Conservation (phyloP, 1,140 invertebrate genomes). For the Drosophila paulistorum region DNA sequence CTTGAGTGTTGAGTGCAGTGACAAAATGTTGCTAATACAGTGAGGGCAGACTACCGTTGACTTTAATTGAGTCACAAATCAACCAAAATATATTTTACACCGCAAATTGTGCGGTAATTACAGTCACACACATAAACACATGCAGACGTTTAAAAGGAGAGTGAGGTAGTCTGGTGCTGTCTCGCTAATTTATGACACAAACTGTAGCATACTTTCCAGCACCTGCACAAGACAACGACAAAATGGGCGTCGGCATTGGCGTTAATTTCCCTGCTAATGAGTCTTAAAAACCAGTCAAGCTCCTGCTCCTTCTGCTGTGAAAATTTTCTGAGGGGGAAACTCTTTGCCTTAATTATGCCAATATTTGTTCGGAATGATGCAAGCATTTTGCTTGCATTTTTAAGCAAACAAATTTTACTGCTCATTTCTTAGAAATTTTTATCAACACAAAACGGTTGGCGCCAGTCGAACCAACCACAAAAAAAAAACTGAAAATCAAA, state of each 20-base stretch:
- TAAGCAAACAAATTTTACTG: conserved; percentile 14
- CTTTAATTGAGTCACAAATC: conserved; percentile 83
- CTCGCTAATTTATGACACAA: conserved; percentile 71
- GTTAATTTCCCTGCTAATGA: conserved; percentile 77
- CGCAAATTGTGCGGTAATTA: conserved; percentile 74
- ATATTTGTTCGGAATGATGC: conserved; percentile 34
- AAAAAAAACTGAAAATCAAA: conserved; percentile 3
- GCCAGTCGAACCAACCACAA: conserved; percentile 44
- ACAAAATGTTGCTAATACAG: conserved; percentile 53
- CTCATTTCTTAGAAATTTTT: conserved; percentile 22
- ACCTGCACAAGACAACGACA: conserved; percentile 59
- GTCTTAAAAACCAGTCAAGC: conserved; percentile 60
- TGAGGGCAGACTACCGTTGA: conserved; percentile 64
- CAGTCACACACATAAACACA: conserved; percentile 33
- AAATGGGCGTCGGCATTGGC: conserved; percentile 47
- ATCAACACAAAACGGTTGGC: conserved; percentile 53
- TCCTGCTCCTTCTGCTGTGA: too few relatives aligned
- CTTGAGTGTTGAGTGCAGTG: conserved; percentile 66
- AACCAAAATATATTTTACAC: conserved; percentile 80
- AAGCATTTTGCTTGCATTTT: conserved; percentile 3
- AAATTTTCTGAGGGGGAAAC: background rate
- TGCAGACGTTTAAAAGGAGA: background rate
- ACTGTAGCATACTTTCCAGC: conserved; percentile 72
- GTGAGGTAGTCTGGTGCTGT: conserved; percentile 12
- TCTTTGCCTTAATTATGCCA: conserved; percentile 68